Percentiles rank a stretch among this genome's conserved stretches.
Conservation (phyloP, 2,888 invertebrate species). For the Dynastes hyllus region DNA sequence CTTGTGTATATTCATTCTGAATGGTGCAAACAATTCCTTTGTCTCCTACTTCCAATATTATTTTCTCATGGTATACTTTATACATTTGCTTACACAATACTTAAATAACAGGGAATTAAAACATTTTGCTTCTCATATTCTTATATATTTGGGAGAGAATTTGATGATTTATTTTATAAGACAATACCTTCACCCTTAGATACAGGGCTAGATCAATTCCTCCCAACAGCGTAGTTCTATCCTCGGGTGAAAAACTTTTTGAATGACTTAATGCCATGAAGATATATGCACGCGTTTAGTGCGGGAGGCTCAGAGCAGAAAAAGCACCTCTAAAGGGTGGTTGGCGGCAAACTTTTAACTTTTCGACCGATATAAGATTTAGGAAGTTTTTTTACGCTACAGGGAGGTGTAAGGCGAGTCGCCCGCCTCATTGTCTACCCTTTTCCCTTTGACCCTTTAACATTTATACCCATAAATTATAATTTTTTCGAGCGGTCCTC, state of each 20-base stretch:
- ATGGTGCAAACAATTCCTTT: too few species aligned
- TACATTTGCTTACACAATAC: too few species aligned
- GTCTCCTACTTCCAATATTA: too few species aligned
- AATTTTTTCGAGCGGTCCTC: conserved; percentile 17
- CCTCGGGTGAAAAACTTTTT: conserved; percentile 52
- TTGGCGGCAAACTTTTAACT: conserved; percentile 21
- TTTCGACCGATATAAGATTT: conserved; percentile 30
- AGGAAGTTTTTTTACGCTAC: conserved; percentile 15
- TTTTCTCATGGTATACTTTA: too few species aligned
- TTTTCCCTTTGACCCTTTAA: too few species aligned
- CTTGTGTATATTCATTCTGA: too few species aligned
- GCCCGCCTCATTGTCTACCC: conserved; percentile 9
- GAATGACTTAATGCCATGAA: conserved; percentile 51
- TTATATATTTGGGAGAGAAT: too few species aligned
- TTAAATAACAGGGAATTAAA: too few species aligned
- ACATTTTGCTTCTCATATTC: too few species aligned
- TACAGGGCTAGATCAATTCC: conserved; percentile 49
- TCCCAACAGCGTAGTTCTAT: conserved; percentile 57
- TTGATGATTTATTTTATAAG: too few species aligned
- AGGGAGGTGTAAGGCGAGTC: neutral
- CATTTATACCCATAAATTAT: conserved; percentile 37
- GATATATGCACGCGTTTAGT: conserved; percentile 55
- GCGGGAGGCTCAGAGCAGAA: conserved; percentile 34
- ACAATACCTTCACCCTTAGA: neutral
- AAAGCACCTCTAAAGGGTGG: neutral